phyloP scores from a whole-genome alignment of 2,797 vertebrate species.

The Typhlichthys eigenmanni region DNA sequence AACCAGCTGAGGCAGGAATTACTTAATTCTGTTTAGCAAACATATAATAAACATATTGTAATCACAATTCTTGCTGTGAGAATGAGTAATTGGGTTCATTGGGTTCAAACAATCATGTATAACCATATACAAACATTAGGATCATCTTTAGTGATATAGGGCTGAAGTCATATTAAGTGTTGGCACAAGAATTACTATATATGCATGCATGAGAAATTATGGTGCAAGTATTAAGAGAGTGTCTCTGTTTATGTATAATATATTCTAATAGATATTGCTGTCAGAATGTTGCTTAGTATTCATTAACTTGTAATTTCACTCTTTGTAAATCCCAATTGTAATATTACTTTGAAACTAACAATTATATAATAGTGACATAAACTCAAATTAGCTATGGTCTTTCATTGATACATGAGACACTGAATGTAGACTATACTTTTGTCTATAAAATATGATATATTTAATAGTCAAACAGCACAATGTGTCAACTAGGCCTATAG shows the following conservation, averaged over 20 bases:
- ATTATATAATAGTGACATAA: too few species aligned
- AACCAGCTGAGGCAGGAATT: conserved; percentile 34
- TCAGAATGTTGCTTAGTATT: too few species aligned
- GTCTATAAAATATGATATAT: too few species aligned
- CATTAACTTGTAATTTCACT: too few species aligned
- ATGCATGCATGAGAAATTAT: conserved; percentile 77
- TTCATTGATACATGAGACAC: too few species aligned
- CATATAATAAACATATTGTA: conserved; percentile 48
- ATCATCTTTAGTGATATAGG: conserved; percentile 46
- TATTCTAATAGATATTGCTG: too few species aligned
- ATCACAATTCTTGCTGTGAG: conserved; percentile 18
- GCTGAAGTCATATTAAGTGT: conserved; percentile 53
- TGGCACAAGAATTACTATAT: conserved; percentile 69
- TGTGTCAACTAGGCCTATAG: too few species aligned
- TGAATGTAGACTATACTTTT: too few species aligned
- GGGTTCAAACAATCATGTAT: conserved; percentile 15
- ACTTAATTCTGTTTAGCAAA: conserved; percentile 41
- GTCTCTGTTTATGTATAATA: conserved; percentile 26
- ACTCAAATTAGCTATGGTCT: too few species aligned
- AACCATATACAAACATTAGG: conserved; percentile 49
- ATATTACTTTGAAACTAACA: too few species aligned
- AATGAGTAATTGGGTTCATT: conserved; percentile 28
- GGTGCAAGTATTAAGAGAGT: conserved; percentile 28
- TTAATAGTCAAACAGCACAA: too few species aligned
- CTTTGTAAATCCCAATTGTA: too few species aligned